A percentile compares a stretch with the other conserved stretches of the same genome.
phyloP scores from a whole-genome alignment of 2,797 vertebrate species.

The Chelon auratus region DNA sequence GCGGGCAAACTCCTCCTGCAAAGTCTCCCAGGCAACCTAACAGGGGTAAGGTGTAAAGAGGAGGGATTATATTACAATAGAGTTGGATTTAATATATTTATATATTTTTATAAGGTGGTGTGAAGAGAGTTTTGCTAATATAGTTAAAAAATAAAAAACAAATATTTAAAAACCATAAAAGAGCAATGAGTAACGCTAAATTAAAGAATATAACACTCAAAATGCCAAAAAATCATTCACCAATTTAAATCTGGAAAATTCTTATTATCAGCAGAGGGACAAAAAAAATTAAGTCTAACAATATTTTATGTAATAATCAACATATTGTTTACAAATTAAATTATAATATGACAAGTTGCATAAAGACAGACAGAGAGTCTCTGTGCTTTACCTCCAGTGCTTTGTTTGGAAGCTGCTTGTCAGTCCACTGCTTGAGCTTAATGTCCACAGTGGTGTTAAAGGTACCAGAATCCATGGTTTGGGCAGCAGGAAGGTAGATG shows the following conservation, averaged over 20 bases:
- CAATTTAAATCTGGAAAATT: not conserved
- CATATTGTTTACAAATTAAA: not conserved
- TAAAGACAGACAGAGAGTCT: not conserved
- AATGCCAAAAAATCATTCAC: not conserved
- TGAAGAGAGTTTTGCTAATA: not conserved
- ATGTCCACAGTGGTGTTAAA: conserved; percentile 99
- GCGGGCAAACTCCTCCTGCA: conserved; percentile 97
- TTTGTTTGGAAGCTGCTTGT: conserved; percentile 98
- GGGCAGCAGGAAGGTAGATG: conserved; percentile 98
- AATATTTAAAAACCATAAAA: not conserved
- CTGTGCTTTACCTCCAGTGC: conserved; percentile 90
- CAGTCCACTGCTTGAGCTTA: conserved; percentile 99
- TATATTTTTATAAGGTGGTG: not conserved
- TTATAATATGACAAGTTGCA: conserved; percentile 1
- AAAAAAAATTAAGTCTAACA: not conserved
- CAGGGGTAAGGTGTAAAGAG: conserved; percentile 18
- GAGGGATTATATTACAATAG: too few species aligned
- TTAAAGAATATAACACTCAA: not conserved
- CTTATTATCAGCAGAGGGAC: not conserved
- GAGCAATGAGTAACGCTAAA: not conserved
- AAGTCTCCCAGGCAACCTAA: conserved; percentile 97
- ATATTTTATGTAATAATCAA: not conserved
- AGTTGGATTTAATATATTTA: not conserved
- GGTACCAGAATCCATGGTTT: conserved; percentile 95
- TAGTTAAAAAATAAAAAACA: not conserved